A percentile compares a stretch with the other conserved stretches of the same genome.
These are phyloP conservation scores for Vesta saturnalis DNA, from an alignment of 2,888 invertebrate genomes.

Conservation along the genomic window DNA sequence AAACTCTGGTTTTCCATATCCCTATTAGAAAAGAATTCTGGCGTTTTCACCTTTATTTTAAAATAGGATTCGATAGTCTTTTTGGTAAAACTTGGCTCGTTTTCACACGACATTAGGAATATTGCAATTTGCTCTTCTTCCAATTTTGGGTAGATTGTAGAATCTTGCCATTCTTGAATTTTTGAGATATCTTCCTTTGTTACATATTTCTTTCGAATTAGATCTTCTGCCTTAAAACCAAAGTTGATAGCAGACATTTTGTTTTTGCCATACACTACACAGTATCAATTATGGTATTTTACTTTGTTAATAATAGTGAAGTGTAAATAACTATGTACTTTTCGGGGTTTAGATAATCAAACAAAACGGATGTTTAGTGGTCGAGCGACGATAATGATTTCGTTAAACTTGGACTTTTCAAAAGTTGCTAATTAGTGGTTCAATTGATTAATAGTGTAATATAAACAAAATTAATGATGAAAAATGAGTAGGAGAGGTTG, in stretches of 20 bases:
- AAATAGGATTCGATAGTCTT: not conserved
- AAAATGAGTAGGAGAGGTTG: too few relatives aligned
- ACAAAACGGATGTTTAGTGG: too few relatives aligned
- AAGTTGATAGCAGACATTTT: not conserved
- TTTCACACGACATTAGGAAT: not conserved
- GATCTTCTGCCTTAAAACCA: not conserved
- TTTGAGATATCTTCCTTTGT: not conserved
- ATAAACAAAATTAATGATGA: too few relatives aligned
- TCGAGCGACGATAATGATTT: too few relatives aligned
- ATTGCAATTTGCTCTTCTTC: not conserved
- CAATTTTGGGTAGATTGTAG: not conserved
- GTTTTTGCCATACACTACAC: too few relatives aligned
- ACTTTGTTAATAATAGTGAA: too few relatives aligned
- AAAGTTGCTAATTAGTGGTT: too few relatives aligned
- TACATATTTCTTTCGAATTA: not conserved
- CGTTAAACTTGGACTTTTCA: too few relatives aligned
- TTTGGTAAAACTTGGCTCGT: not conserved
- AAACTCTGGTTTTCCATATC: not conserved
- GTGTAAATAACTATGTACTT: too few relatives aligned
- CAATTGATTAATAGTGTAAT: too few relatives aligned
- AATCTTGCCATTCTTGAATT: not conserved
- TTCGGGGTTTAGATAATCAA: too few relatives aligned
- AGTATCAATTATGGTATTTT: too few relatives aligned
- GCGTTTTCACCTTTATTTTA: not conserved
- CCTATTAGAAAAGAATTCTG: not conserved